Evolutionary conservation across 2,888 invertebrate species (phyloP), one percentile per base, ranked within the genome.

Genomic region (Agrilus mali): DNA sequence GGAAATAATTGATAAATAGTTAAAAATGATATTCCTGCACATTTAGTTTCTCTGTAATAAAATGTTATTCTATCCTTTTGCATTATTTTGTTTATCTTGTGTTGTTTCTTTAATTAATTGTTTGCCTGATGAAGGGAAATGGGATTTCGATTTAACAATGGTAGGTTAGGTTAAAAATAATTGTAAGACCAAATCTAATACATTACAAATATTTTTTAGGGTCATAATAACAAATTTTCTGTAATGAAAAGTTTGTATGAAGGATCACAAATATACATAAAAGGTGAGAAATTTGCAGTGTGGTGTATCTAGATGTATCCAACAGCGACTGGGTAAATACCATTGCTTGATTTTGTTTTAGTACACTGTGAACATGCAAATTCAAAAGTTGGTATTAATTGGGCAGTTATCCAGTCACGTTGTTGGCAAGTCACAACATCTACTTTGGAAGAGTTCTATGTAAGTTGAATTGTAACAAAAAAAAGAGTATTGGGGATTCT

Each of bases 261-360:
- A 59, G 77, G 75, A 48, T 79, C 86, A 2, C 75, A 80, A 63
- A 73, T 87, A 44, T 78, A 73, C 60, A 72, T 86, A 41, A 71
- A 73, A 65, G 70, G 85, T 84, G 69, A 76, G 77, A 70, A 61
- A 34, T 46, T 41, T 46, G 44, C 13, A 16, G 1, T 13, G 5
- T 35, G 4, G 6, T 34, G 12, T 6, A 34, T 14, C 14, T 14
- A 34, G 4, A 4, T 34, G 6, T 34, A 34, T 7, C 2, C 15
- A 34, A 13, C 8, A 7, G 2, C 13, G 2, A 7, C 37, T 14
- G 15, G n/a, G 6, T 38, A 42, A 42, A 12, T 7, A 42, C 8
- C 17, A 33, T 35, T 44, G 33, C 41, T 12, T 20, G 8, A 16
- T 42, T 53, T 41, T 53, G 38, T 52, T 53, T 43, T 43, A 67